A percentile compares a stretch with the other conserved stretches of the same genome.
Evolutionary conservation across 2,888 invertebrate species (phyloP).

Genomic region (Melangyna quadrimaculata): DNA sequence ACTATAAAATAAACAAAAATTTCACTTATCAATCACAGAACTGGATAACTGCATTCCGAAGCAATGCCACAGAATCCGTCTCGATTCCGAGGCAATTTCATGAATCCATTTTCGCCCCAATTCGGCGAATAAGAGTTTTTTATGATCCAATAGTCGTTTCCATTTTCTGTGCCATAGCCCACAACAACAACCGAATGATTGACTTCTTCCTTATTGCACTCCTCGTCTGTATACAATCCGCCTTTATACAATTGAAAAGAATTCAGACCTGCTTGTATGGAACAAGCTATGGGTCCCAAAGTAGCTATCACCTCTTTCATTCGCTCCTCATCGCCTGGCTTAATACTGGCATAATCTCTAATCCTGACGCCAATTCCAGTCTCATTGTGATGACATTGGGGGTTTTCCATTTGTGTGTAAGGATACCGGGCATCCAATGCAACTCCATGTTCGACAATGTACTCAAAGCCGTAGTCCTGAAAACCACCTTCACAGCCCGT

Average conservation of each 20-base stretch:
- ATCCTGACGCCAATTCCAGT: conserved; percentile 75
- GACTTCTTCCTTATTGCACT: conserved; percentile 78
- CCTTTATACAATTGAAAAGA: conserved; percentile 78
- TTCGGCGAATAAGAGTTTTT: conserved; percentile 80
- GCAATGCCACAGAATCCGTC: conserved; percentile 79
- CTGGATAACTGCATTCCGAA: conserved; percentile 79
- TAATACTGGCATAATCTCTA: conserved; percentile 78
- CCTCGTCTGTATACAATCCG: conserved; percentile 78
- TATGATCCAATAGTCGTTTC: conserved; percentile 79
- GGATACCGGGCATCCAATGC: conserved; percentile 78
- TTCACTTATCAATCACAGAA: conserved; percentile 73
- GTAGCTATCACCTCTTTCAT: conserved; percentile 80
- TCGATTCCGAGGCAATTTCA: conserved; percentile 77
- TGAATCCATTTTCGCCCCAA: conserved; percentile 80
- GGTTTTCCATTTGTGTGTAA: conserved; percentile 76
- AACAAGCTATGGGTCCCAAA: conserved; percentile 78
- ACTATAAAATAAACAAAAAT: no score
- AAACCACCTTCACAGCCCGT: conserved; percentile 80
- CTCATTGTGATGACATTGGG: conserved; percentile 77
- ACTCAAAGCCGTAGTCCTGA: conserved; percentile 79
- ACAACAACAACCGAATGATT: conserved; percentile 79
- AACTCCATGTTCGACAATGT: conserved; percentile 78
- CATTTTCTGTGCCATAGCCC: conserved; percentile 78
- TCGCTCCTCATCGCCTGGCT: conserved; percentile 78
- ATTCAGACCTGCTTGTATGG: conserved; percentile 76